Conservation (phyloP, 2,888 invertebrate species). For the Agrochola circellaris region DNA sequence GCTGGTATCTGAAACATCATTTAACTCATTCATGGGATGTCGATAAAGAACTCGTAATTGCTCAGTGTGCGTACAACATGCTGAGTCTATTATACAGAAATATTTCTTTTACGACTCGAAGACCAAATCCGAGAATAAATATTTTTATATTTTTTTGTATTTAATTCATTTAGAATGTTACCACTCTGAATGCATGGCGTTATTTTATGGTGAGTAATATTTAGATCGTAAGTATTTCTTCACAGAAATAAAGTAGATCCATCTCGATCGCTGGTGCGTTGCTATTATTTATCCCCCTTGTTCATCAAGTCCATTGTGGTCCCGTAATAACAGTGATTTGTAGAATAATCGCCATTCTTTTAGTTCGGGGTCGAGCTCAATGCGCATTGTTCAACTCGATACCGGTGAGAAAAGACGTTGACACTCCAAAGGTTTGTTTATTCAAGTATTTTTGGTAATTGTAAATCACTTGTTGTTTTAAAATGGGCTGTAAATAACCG, state of each 20-base stretch:
- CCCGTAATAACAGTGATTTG: conserved; percentile 87
- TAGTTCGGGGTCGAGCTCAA: conserved; percentile 78
- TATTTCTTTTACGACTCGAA: conserved; percentile 45
- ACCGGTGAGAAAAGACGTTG: conserved; percentile 89
- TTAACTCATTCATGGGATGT: conserved; percentile 58
- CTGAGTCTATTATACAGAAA: conserved; percentile 56
- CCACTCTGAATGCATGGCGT: conserved; percentile 19
- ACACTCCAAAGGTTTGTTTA: conserved; percentile 64
- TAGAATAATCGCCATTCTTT: conserved; percentile 83
- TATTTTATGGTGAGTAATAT: conserved; percentile 22
- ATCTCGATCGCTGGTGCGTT: conserved; percentile 58
- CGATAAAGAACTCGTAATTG: conserved; percentile 57
- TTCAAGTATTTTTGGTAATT: conserved; percentile 56
- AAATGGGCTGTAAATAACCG: conserved; percentile 47
- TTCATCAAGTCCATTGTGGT: conserved; percentile 81
- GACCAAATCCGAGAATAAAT: conserved; percentile 21
- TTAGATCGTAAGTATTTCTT: conserved; percentile 18
- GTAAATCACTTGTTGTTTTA: conserved; percentile 63
- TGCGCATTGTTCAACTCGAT: conserved; percentile 82
- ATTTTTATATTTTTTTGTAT: conserved; percentile 22
- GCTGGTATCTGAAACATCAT: conserved; percentile 48
- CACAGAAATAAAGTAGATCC: conserved; percentile 41
- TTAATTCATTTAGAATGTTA: conserved; percentile 41
- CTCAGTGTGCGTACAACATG: conserved; percentile 47
- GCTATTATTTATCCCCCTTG: conserved; percentile 73